Evolutionary conservation across 2,113 vertebrate genomes (phyloP).

Genomic region (Esox niger): DNA sequence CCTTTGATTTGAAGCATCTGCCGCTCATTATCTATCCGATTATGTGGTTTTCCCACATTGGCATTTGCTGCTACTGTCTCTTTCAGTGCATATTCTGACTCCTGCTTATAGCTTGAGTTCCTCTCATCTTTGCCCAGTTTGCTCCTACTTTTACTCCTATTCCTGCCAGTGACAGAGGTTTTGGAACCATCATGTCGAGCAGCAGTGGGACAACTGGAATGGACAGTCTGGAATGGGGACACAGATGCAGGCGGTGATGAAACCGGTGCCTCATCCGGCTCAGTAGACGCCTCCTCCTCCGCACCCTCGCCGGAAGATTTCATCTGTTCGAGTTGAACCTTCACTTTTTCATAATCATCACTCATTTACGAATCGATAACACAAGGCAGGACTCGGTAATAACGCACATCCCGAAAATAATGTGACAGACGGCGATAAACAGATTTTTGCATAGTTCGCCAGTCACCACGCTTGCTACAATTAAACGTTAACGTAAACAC

Average conservation of each 20-base stretch:
- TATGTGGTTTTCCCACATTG: constrained; percentile 31
- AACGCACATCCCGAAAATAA: constrained; percentile 39
- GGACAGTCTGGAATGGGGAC: constrained; percentile 43
- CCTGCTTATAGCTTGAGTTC: constrained; percentile 29
- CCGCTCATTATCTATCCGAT: constrained; percentile 29
- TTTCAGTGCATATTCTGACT: constrained; percentile 19
- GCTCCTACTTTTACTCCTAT: constrained; percentile 51
- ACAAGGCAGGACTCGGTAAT: constrained; percentile 31
- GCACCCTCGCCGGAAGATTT: constrained; percentile 45
- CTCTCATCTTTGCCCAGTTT: constrained; percentile 42
- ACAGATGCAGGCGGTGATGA: constrained; percentile 34
- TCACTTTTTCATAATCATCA: constrained; percentile 60
- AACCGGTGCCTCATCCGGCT: constrained; percentile 26
- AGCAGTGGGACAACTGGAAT: constrained; percentile 7
- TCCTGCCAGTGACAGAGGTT: constrained; percentile 31
- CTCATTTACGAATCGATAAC: constrained; percentile 55
- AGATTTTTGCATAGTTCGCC: constrained; percentile 33
- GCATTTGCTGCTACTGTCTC: constrained; percentile 22
- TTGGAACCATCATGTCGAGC: constrained; percentile 30
- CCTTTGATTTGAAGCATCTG: constrained; percentile 49
- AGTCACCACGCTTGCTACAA: neutral
- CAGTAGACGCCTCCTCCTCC: constrained; percentile 34
- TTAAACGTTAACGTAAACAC: too few relatives aligned
- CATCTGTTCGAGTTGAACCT: constrained; percentile 56
- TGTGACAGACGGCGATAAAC: constrained; percentile 31